A percentile compares a stretch with the other conserved stretches of the same genome.
These are phyloP conservation scores for Megalops cyprinoides DNA, from an alignment of 2,797 vertebrate species.

Conservation along the genomic window DNA sequence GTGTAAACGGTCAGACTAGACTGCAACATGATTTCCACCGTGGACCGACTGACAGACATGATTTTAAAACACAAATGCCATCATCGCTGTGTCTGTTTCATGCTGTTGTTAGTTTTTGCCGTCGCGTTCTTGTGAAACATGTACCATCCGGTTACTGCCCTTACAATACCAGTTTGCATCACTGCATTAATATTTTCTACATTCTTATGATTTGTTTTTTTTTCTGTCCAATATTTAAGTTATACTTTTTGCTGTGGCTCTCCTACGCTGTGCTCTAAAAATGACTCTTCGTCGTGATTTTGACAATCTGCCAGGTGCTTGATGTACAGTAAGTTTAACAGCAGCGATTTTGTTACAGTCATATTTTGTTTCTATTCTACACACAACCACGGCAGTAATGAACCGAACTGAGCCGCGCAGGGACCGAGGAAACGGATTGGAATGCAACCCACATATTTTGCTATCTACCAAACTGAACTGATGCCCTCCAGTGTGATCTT, in stretches of 20 bases:
- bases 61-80: too few species aligned
- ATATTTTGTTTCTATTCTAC: too few species aligned
- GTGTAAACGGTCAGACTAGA: background rate
- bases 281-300: background rate
- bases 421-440: background rate
- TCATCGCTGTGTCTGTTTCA: too few species aligned
- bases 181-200: background rate
- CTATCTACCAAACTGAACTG: background rate
- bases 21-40: background rate
- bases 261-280: too few species aligned
- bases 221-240: background rate
- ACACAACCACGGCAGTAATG: too few species aligned
- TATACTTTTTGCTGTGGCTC: background rate
- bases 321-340: too few species aligned
- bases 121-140: too few species aligned
- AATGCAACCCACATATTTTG: background rate
- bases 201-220: background rate
- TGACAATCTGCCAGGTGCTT: background rate
- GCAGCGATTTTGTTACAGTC: background rate
- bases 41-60: too few species aligned
- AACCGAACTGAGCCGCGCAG: background rate
- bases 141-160: background rate
- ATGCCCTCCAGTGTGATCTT: background rate
- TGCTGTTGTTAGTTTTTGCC: too few species aligned
- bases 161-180: background rate